Base-by-base conservation (phyloP, 2,113 vertebrate genomes). In the Tychaedon coryphoeus region DNA sequence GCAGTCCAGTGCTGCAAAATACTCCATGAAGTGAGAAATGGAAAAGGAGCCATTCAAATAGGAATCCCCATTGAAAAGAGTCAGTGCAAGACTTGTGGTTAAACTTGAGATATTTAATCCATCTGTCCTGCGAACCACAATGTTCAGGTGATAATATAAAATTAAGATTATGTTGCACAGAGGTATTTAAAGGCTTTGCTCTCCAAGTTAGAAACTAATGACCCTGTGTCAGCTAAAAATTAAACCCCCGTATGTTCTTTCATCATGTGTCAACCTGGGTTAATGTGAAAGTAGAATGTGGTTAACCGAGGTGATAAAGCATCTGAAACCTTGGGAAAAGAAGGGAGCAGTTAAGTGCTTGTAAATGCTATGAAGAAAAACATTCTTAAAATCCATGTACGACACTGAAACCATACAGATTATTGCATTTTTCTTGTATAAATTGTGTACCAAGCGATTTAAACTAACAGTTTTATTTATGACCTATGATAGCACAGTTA, bases 1-100 rank as follows among this genome's bases (percentile, higher is more conserved):
- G 98, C 98, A 99, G 98, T 99, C 98, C 98, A 89, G 98, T 97
- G 98, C 97, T 97, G 98, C 97, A 98, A 98, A 98, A 98, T 95
- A 98, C 98, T 98, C 97, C 95, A 84, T 97, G 98, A 98, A 98
- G 97, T 95, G 98, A 97, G 97, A 95, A 97, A 98, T 96, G 95
- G 97, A 97, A 98, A 98, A 98, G 97, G 97, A 98, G 97, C 97
- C 96, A 98, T 98, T 98, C 98, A 98, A 98, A 98, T 34, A 95
- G 89, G 81, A 92, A 90, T 86, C 96, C 95, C 88, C 69, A 78
- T 97, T 98, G 98, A 98, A 98, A 92, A 83, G 94, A 96, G 92
- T 20, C 65, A 67, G 95, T 17, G 61, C 95, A 98, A 97, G 94
- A 97, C 97, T 97, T 86, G 97, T 96, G 95, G 98, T 99, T 98